These are phyloP conservation scores for Hemichromis elongatus DNA, from an alignment of 2,113 vertebrate species.

Conservation along the genomic window DNA sequence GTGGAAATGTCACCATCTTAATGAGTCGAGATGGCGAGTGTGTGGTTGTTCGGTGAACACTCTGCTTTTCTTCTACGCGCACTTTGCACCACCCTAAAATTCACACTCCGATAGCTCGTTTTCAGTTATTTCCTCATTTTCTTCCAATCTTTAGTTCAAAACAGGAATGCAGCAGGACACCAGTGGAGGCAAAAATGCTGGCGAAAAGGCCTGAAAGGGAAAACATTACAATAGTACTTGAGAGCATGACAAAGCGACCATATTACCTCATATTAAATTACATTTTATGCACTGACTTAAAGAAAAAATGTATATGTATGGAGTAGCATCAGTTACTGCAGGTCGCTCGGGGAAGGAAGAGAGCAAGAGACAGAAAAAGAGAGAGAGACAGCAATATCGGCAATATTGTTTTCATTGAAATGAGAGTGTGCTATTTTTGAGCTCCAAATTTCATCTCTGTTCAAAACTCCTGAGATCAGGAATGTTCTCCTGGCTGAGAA, in stretches of 20 bases:
- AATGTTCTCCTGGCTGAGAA: neutral
- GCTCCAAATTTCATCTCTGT: neutral
- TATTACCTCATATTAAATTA: neutral
- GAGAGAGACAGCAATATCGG: neutral
- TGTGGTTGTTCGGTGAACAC: neutral
- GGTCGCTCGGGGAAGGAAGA: neutral
- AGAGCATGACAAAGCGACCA: neutral
- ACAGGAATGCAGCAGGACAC: neutral
- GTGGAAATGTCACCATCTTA: neutral
- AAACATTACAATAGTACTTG: neutral
- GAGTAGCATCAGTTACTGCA: neutral
- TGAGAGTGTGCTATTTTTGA: neutral
- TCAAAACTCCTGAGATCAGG: no score
- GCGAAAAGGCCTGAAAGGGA: neutral
- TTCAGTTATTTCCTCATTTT: neutral
- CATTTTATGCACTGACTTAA: neutral
- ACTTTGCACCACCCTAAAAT: neutral
- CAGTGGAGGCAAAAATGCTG: neutral
- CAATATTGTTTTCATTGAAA: neutral
- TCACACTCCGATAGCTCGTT: neutral
- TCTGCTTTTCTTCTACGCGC: neutral
- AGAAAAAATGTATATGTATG: neutral
- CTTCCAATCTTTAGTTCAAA: neutral
- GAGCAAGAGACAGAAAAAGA: neutral
- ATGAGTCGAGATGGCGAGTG: neutral